phyloP scores from a whole-genome alignment of 2,113 vertebrate genomes.

The Paramormyrops kingsleyae region DNA sequence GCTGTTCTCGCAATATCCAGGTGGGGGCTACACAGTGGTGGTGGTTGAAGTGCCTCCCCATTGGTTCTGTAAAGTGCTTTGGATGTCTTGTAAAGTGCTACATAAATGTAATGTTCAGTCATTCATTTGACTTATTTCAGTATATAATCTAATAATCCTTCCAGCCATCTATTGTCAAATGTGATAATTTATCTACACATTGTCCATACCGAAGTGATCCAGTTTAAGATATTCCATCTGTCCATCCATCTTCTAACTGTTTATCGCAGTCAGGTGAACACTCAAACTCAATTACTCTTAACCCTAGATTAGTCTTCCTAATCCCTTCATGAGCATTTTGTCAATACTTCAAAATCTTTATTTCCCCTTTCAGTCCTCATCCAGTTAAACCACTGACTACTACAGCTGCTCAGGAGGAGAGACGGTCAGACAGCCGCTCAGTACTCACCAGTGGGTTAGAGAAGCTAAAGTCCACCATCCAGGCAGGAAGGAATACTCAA shows the following conservation, averaged over 20 bases:
- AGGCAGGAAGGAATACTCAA: constrained; percentile 55
- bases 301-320: background rate
- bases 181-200: background rate
- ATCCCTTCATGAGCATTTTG: background rate
- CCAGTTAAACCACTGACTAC: constrained; percentile 83
- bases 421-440: constrained; percentile 59
- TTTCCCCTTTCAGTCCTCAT: constrained; percentile 69
- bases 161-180: background rate
- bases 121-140: background rate
- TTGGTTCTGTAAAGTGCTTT: background rate
- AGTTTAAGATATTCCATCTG: background rate
- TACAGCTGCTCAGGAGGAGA: constrained; percentile 49
- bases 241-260: background rate
- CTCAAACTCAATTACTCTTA: background rate
- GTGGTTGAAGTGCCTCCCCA: background rate
- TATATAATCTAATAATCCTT: background rate
- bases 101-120: background rate
- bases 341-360: background rate
- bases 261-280: background rate
- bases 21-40: background rate
- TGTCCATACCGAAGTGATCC: background rate
- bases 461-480: constrained; percentile 72
- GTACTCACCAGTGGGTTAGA: constrained; percentile 70
- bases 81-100: background rate
- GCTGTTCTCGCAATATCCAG: no score